These are phyloP conservation scores for Phataginus tetradactyla DNA, from an alignment of 2,797 vertebrate species.

Conservation along the genomic window DNA sequence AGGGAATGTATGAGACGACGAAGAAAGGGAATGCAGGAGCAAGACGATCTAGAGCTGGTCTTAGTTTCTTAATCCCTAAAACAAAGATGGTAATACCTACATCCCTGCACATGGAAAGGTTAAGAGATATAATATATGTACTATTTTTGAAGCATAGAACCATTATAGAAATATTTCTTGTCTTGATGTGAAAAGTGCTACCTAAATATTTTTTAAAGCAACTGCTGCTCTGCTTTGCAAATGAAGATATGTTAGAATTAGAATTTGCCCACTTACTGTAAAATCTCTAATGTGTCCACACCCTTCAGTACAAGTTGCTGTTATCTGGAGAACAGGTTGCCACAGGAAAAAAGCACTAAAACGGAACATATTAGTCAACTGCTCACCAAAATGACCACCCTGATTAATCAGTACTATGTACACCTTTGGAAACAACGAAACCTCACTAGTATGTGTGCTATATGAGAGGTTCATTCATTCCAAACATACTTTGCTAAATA, in stretches of 20 bases:
- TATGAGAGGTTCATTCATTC: conserved; percentile 47
- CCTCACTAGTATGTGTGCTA: conserved; percentile 28
- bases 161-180: conserved; percentile 38
- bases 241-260: background rate
- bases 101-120: background rate
- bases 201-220: background rate
- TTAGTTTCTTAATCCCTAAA: conserved; percentile 24
- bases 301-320: background rate
- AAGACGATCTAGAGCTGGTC: background rate
- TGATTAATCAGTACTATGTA: conserved; percentile 9
- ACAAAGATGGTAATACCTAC: background rate
- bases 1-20: background rate
- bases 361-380: conserved; percentile 51
- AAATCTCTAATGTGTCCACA: background rate
- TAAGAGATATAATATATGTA: background rate
- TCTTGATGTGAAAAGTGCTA: background rate
- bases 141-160: conserved; percentile 3
- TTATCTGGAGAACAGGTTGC: conserved; percentile 42
- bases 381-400: conserved; percentile 50
- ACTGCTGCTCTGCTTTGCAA: conserved; percentile 33
- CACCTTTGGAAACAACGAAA: conserved; percentile 65
- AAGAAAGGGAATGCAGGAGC: background rate
- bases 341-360: conserved; percentile 45
- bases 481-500: conserved; percentile 66
- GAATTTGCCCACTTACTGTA: background rate